A percentile compares a stretch with the other conserved stretches of the same genome.
phyloP scores from a whole-genome alignment of 2,797 vertebrate genomes.

The Poecilia wingei region DNA sequence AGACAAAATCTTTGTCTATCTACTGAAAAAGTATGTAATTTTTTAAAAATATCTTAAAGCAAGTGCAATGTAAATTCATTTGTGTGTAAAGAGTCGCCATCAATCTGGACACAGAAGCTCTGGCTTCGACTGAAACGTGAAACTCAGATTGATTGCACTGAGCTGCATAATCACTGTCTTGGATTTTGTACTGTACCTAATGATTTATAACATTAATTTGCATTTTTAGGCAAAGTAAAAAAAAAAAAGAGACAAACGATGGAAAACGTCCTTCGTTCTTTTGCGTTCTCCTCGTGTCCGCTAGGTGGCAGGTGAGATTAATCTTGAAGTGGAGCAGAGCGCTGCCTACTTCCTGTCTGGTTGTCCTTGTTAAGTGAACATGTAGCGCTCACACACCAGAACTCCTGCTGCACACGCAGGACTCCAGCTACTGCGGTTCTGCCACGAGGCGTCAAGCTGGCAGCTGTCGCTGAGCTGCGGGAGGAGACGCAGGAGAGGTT shows the following conservation, averaged over 20 bases:
- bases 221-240: conserved; percentile 58
- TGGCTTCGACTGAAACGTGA: conserved; percentile 33
- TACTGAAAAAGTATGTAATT: conserved; percentile 26
- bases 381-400: conserved; percentile 3
- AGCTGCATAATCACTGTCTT: conserved; percentile 40
- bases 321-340: conserved; percentile 14
- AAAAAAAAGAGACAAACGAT: conserved; percentile 10
- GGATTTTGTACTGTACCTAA: conserved; percentile 60
- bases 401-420: background rate
- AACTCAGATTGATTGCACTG: conserved; percentile 43
- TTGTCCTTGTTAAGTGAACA: conserved; percentile 24
- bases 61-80: conserved; percentile 63
- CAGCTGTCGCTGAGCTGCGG: conserved; percentile 24
- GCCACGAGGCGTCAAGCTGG: conserved; percentile 27
- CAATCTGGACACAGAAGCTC: conserved; percentile 10
- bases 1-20: conserved; percentile 30
- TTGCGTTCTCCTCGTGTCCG: conserved; percentile 31
- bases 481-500: conserved; percentile 17
- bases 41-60: conserved; percentile 49
- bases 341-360: conserved; percentile 38
- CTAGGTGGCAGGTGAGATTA: conserved; percentile 51
- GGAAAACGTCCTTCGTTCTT: conserved; percentile 23
- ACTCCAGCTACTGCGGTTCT: background rate
- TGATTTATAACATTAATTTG: conserved; percentile 46
- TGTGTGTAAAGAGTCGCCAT: conserved; percentile 46